Evolutionary conservation across 2,113 vertebrate genomes (phyloP), one percentile per base, ranked within the genome.

Genomic region (Gymnorhina tibicen): DNA sequence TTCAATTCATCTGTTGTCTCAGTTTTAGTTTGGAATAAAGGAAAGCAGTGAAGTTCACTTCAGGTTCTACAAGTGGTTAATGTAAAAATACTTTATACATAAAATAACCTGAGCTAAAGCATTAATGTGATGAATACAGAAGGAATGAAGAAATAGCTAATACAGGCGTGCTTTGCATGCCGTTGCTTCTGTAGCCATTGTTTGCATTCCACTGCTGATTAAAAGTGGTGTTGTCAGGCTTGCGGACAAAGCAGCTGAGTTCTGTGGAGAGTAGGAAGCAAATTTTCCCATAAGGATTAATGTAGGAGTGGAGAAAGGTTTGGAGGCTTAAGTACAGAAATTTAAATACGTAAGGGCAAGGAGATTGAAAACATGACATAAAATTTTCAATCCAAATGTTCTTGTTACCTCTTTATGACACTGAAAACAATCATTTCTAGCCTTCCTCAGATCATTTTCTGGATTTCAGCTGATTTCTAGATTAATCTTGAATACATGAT

Each of bases 161-260:
- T 41, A 28, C 21, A 67, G 52, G 24, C 10, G 0, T 86, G 47
- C 59, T 91, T 88, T 84, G 49, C 80, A 62, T 92, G 41, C 60
- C 3, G 2, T 35, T 39, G 89, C 68, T 92, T 84, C 86, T 78
- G 39, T 53, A 81, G 80, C 46, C 37, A 16, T 88, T 93, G 73
- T 95, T 91, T 95, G 93, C 93, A 92, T 96, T 95, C 93, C 86
- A 64, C 3, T 89, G 86, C 60, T 91, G 93, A 92, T 94, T 92
- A 75, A 52, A 89, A 91, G 53, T 79, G 50, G 44, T 81, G 62
- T n/a, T 84, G 55, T 93, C 1, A 12, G 64, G 16, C 35, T 84
- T 20, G 19, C 39, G 63, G 83, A 63, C 68, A 91, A 93, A 91
- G 82, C 64, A 94, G 60, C 79, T 70, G 56, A 70, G 17, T 10